Conservation (phyloP, 2,113 vertebrate species). For the Bombycilla garrulus region DNA sequence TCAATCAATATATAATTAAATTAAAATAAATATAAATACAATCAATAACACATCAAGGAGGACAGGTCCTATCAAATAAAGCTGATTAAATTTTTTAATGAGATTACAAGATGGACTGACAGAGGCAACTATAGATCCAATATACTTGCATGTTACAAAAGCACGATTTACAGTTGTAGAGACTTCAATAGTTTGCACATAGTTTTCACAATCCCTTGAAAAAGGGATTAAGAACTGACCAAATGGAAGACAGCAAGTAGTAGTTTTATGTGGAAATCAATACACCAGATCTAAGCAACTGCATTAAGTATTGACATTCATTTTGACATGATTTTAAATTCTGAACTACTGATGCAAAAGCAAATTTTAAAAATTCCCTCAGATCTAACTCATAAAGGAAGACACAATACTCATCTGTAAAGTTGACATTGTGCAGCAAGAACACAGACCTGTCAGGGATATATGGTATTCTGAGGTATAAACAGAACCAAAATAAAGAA, state of each 20-base stretch:
- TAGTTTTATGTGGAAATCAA: not conserved
- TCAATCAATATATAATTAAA: conserved; percentile 5
- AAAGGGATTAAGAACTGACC: not conserved
- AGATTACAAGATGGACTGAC: not conserved
- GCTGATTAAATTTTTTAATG: not conserved
- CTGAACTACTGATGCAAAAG: not conserved
- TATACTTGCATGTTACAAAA: not conserved
- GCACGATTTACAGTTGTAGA: not conserved
- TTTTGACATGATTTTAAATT: not conserved
- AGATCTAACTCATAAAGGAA: not conserved
- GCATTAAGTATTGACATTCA: not conserved
- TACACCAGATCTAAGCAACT: not conserved
- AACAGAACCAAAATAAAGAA: not conserved
- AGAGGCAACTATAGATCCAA: not conserved
- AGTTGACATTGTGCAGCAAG: not conserved
- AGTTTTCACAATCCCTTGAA: not conserved
- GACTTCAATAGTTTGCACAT: not conserved
- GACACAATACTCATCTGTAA: not conserved
- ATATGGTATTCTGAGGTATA: not conserved
- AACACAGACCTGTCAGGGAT: not conserved
- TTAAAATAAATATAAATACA: not conserved
- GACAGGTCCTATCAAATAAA: not conserved
- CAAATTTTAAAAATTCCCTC: not conserved
- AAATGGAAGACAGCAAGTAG: not conserved
- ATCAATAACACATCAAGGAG: not conserved